A percentile compares a stretch with the other conserved stretches of the same genome.
Conservation (phyloP, 1,140 invertebrate species). For the Hesperophylax magnus region DNA sequence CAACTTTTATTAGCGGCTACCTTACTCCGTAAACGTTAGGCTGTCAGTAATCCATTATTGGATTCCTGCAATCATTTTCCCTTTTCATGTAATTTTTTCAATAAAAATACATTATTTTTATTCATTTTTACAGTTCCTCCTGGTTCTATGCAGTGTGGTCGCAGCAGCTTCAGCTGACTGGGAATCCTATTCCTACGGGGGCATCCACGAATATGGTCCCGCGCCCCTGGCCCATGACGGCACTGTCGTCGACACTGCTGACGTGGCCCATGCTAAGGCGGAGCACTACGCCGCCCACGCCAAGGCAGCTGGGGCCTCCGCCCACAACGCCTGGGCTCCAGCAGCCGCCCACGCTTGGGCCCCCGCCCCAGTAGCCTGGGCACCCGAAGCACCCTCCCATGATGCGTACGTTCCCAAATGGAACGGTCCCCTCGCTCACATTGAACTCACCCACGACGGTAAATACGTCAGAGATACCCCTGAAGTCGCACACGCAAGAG, state of each 20-base stretch:
- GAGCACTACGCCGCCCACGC: conserved; percentile 57
- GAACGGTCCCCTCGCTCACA: conserved; percentile 63
- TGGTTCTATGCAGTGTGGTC: conserved; percentile 29
- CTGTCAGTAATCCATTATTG: no score
- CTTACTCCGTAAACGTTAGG: no score
- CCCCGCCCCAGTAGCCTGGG: conserved; percentile 45
- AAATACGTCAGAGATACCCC: conserved; percentile 73
- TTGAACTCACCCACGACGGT: conserved; percentile 67
- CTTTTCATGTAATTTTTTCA: no score
- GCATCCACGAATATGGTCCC: conserved; percentile 17
- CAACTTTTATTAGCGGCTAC: no score
- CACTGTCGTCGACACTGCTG: conserved; percentile 61
- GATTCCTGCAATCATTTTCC: no score
- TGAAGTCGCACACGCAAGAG: conserved; percentile 70
- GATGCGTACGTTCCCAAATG: conserved; percentile 65
- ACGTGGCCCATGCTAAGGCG: conserved; percentile 65
- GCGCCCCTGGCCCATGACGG: conserved; percentile 49
- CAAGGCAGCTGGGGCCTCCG: not conserved
- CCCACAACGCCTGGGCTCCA: not conserved
- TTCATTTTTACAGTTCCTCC: conserved; percentile 40
- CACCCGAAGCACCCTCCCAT: conserved; percentile 58
- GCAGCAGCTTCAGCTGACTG: conserved; percentile 39
- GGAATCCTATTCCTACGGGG: not conserved
- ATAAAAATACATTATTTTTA: not conserved
- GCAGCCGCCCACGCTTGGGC: conserved; percentile 11